These are phyloP conservation scores for Cerastis rubricosa DNA, from an alignment of 2,888 invertebrate genomes.

Conservation along the genomic window DNA sequence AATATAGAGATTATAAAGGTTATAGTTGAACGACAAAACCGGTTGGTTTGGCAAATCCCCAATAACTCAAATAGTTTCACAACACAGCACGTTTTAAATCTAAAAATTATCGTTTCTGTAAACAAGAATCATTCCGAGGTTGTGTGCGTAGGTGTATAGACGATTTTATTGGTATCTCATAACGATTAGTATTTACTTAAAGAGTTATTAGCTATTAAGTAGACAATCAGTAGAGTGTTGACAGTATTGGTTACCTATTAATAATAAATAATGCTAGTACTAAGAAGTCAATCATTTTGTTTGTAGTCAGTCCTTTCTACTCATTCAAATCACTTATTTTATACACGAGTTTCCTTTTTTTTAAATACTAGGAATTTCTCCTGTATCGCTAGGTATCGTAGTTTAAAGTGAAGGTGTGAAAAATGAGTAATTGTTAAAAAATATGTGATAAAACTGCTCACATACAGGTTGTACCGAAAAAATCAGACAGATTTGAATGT, in stretches of 20 bases:
- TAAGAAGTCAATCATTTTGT: background rate
- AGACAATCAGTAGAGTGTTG: background rate
- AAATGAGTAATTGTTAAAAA: background rate
- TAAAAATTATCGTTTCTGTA: background rate
- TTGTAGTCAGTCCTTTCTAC: background rate
- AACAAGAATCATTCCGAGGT: conserved; percentile 30
- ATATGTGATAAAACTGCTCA: background rate
- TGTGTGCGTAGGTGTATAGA: conserved; percentile 4
- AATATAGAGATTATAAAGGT: background rate
- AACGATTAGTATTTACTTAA: background rate
- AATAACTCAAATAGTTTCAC: conserved; percentile 7
- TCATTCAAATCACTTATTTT: background rate
- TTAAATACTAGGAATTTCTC: too few species aligned
- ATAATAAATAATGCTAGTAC: background rate
- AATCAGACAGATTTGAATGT: background rate
- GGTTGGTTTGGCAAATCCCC: conserved; percentile 13
- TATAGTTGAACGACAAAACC: background rate
- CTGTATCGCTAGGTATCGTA: too few species aligned
- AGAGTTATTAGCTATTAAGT: background rate
- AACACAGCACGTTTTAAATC: conserved; percentile 4
- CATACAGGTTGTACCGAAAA: background rate
- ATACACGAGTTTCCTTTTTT: background rate
- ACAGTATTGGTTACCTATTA: background rate
- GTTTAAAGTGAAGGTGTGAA: conserved; percentile 1
- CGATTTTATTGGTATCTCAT: conserved; percentile 4